These are phyloP conservation scores for Heliothis peltigera DNA, from an alignment of 2,888 invertebrate species.

Conservation along the genomic window DNA sequence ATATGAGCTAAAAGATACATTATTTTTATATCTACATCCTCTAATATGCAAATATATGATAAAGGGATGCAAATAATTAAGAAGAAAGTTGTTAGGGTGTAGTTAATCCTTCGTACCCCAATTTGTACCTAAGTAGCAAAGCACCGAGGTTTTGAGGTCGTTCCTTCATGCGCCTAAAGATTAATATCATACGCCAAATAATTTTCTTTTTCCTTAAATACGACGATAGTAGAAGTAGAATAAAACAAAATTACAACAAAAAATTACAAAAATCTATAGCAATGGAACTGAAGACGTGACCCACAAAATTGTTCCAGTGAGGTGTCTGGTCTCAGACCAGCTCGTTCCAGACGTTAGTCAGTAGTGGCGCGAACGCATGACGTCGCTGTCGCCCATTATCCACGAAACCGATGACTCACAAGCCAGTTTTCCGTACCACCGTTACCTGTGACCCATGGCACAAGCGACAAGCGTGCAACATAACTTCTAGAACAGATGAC, in stretches of 20 bases:
- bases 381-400: constrained; percentile 62
- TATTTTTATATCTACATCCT: background rate
- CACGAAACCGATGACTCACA: constrained; percentile 77
- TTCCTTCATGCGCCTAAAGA: background rate
- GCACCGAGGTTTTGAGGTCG: background rate
- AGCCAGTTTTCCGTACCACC: constrained; percentile 83
- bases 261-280: background rate
- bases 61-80: background rate
- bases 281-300: constrained; percentile 11
- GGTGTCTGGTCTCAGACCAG: constrained; percentile 5
- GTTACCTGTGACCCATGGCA: constrained; percentile 71
- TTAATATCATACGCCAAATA: background rate
- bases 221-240: background rate
- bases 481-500: background rate
- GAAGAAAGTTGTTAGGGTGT: too few species aligned
- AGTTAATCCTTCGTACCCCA: background rate
- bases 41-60: too few species aligned
- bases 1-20: too few species aligned
- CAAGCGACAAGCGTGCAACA: constrained; percentile 54
- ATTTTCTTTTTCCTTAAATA: constrained; percentile 2
- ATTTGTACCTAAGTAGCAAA: background rate
- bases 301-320: constrained; percentile 27
- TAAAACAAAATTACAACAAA: background rate
- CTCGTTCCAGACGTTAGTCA: constrained; percentile 57
- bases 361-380: constrained; percentile 71